These are phyloP conservation scores for Botrylloides violaceus DNA, from an alignment of 23 tunicate genomes.

Conservation along the genomic window DNA sequence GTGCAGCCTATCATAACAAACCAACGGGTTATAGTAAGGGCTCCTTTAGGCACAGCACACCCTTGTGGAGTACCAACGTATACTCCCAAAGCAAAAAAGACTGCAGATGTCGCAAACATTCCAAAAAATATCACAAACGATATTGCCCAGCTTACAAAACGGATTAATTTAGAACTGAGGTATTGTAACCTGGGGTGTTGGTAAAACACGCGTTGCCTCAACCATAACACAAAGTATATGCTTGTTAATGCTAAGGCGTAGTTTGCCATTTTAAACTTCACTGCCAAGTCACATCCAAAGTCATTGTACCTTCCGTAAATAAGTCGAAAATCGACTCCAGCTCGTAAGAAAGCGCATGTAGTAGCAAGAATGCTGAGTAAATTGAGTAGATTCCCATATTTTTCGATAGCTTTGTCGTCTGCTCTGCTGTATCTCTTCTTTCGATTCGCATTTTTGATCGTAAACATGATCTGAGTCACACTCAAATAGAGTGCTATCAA, in stretches of 20 bases:
- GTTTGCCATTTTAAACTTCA: not conserved
- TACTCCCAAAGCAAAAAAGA: not conserved
- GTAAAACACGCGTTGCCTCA: constrained; percentile 5
- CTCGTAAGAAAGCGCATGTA: constrained; percentile 1
- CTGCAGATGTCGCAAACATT: not conserved
- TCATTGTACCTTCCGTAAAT: not conserved
- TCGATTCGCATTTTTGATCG: not conserved
- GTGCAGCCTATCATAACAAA: not conserved
- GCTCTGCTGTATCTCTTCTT: too few species aligned
- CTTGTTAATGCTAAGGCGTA: not conserved
- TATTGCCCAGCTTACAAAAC: not conserved
- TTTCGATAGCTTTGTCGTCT: too few species aligned
- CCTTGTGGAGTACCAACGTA: not conserved
- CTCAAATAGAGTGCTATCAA: not conserved
- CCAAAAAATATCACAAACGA: not conserved
- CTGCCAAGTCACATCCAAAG: not conserved
- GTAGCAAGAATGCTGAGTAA: not conserved
- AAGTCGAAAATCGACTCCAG: constrained; percentile 5
- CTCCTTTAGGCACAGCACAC: not conserved
- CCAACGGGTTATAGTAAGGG: not conserved
- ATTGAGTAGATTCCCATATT: not conserved
- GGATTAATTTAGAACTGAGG: not conserved
- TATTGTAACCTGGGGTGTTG: not conserved
- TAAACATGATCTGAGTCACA: not conserved
- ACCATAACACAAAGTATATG: not conserved